Evolutionary conservation across 2,797 vertebrate genomes (phyloP), one percentile per base, ranked within the genome.

Genomic region (Eospalax fontanierii): DNA sequence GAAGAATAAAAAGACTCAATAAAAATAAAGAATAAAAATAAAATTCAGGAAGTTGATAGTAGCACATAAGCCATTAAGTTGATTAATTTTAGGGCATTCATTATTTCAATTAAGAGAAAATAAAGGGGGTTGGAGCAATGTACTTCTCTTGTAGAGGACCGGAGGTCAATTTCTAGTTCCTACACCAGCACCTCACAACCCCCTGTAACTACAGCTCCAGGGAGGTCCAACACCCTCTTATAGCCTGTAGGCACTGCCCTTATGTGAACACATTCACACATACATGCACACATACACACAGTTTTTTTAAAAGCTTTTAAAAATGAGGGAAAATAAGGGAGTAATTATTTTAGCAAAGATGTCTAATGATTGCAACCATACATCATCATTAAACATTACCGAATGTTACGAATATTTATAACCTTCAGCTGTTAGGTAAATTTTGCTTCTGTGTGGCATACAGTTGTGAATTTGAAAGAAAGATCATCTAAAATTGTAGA

Each of bases 21-120:
- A 95, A 93, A 94, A 75, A 12, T 81, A 87, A 89, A 74, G 75
- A 76, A 70, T 81, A 54, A 91, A 97, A 95, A 63, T 66, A 63
- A 92, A 83, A 74, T 57, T 38, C 22, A 70, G 15, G 35, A 76
- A 75, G 43, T 87, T 35, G 12, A 24, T 85, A 87, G 90, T 81
- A 59, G 28, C 50, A 92, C 10, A 40, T 70, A 89, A 94, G 65
- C 75, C 92, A 46, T 35, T 91, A 86, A 82, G 26, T 92, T 28
- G 59, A 80, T 92, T 63, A 93, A 83, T 59, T 88, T 81, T 83
- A 43, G 88, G 33, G 5, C 90, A 46, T 35, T 82, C 2, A 50
- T 63, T 95, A 90, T 87, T 79, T 83, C 83, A 89, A 40, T 88
- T 92, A 88, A 40, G 22, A 74, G 87, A 90, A 90, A 94, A 70